Conservation (phyloP, 1,140 invertebrate species). For the Drosophila repletoides region DNA sequence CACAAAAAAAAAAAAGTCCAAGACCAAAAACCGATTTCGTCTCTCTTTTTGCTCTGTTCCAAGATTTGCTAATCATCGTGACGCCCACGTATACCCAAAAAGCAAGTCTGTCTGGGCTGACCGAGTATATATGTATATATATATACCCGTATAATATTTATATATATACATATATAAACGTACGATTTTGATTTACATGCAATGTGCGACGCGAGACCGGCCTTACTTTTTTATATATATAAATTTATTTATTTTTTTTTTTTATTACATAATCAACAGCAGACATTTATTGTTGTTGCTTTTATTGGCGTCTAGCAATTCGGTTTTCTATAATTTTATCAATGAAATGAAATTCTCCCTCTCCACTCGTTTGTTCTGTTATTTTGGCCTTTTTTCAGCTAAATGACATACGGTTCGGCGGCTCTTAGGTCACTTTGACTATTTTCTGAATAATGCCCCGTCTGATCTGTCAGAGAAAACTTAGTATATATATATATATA, state of each 20-base stretch:
- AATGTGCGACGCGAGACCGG: conserved; percentile 13
- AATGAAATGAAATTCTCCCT: conserved; percentile 32
- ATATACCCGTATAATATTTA: background rate
- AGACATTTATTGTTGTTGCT: conserved; percentile 24
- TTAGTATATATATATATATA: too few relatives aligned
- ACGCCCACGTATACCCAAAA: conserved; percentile 25
- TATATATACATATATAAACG: background rate
- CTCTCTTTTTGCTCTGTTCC: background rate
- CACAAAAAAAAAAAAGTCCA: conserved; percentile 12
- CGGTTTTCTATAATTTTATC: conserved; percentile 43
- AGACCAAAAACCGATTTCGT: background rate
- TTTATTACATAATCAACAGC: conserved; percentile 50
- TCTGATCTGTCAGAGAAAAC: background rate
- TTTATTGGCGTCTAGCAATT: conserved; percentile 42
- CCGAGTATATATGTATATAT: background rate
- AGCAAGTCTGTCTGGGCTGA: background rate
- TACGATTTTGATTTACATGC: conserved; percentile 49
- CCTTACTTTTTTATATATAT: too few relatives aligned
- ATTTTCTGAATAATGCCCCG: conserved; percentile 15
- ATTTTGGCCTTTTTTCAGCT: background rate
- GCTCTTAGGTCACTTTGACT: conserved; percentile 15
- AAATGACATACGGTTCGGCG: background rate
- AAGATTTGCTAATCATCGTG: conserved; percentile 56
- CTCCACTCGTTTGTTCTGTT: background rate
- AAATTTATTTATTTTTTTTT: too few relatives aligned